Evolutionary conservation across 37 sponge, comb jelly and placozoan genomes (phyloP), one percentile per base, ranked within the genome.

Genomic region (Eunapius fragilis): DNA sequence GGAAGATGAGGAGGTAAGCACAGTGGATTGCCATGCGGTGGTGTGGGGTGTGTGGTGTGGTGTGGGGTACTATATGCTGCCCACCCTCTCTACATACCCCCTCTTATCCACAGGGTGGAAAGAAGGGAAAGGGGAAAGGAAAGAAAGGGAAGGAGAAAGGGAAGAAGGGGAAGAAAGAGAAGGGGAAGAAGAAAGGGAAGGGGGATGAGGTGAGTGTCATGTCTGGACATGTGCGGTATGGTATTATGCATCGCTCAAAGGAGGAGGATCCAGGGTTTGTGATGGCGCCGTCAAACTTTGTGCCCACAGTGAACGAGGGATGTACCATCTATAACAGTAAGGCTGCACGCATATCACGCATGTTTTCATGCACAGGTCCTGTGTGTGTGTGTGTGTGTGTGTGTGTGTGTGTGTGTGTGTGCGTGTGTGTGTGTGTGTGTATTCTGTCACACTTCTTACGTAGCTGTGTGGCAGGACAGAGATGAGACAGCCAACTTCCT

Each of bases 261-360:
- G 96, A 97, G 76, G 99, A 98, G 32, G 98, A 97, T 17, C 83
- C 87, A 69, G 99, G 99, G 7, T 88, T 93, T 31, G 83, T 70
- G 35, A 86, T 99, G 94, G 89, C 87, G 13, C 94, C 98, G 4
- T 99, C 99, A 25, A 91, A 91, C 37, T 99, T 97, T 84, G 92
- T 94, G 1, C 93, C 96, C 33, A 94, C 93, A 33, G 70, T 98
- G 0, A 71, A 69, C 11, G 95, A 94, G 69, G 88, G 86, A 3
- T 74, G 71, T 22, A 34, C 31, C 32, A 78, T 47, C 17, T 98
- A 98, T 71, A 92, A 89, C 28, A 86, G 94, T 94, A 77, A 85
- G 68, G 14, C 23, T 28, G 31, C 69, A 70, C 71, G 7, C 9
- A 28, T n/a, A n/a, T n/a, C n/a, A n/a, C n/a, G n/a, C n/a, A n/a